Evolutionary conservation across 2,113 vertebrate species (phyloP), one percentile per base, ranked within the genome.

Genomic region (Tor tambroides): DNA sequence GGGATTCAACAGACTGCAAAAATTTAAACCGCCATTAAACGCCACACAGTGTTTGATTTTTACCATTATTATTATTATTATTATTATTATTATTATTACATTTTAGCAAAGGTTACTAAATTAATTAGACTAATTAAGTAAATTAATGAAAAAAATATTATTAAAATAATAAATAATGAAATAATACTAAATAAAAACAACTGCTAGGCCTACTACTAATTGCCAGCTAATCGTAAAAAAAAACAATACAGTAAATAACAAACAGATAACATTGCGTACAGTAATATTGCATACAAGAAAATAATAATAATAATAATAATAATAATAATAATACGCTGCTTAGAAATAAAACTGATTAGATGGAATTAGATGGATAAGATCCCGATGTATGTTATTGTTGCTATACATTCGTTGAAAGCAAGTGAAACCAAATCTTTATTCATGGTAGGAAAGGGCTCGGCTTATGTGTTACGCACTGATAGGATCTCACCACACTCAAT

Each of bases 361-460:
- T 71, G 54, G 59, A 67, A 49, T 65, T 65, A 69, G 80, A 82
- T 32, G 41, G 41, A 30, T 38, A 51, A n/a, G 21, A 59, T 54
- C 30, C 26, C 0, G 5, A 54, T 14, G 23, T 77, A 72, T 79
- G 26, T 30, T 74, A 49, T 49, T 84, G 26, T n/a, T 84, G 82
- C 80, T 88, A 89, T 88, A 88, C 32, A 46, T 88, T 86, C 46
- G 41, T 77, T 71, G 6, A 91, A 89, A 87, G 85, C 86, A 54
- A 21, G 77, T 92, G 93, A 94, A 95, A 96, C 92, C 86, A 75
- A 93, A 95, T 89, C 93, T 93, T 95, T 94, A 95, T 95, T 94
- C 94, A 89, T 89, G 89, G 86, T 91, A 92, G 92, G 94, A 92
- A 93, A 90, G 92, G 92, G 90, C 91, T 88, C 84, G 89, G 93